Conservation (phyloP, 2,888 invertebrate species). For the Monochamus alternatus region DNA sequence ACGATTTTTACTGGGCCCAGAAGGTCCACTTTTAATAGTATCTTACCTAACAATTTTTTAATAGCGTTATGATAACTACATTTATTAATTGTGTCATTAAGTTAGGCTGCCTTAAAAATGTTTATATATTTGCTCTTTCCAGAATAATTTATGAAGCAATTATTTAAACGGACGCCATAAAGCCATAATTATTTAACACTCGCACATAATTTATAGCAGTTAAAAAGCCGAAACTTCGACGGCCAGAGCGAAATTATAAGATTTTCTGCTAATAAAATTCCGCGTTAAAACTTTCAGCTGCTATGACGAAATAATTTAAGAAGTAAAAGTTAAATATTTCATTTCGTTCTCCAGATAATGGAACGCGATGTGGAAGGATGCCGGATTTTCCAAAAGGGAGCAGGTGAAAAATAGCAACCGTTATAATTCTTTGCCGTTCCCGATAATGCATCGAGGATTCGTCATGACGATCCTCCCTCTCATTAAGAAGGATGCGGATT, state of each 20-base stretch:
- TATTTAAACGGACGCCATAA: background rate
- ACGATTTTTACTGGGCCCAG: too few species aligned
- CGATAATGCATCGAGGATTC: constrained; percentile 19
- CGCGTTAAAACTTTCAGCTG: constrained; percentile 7
- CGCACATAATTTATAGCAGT: background rate
- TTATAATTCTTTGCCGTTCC: constrained; percentile 23
- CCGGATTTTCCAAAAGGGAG: constrained; percentile 11
- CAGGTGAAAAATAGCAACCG: constrained; percentile 25
- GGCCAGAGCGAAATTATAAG: constrained; percentile 2
- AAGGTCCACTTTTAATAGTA: too few species aligned
- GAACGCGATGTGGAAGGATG: constrained; percentile 19
- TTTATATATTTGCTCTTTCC: background rate
- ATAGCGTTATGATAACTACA: too few species aligned
- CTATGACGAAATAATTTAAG: constrained; percentile 6
- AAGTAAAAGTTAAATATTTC: constrained; percentile 18
- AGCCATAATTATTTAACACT: constrained; percentile 11
- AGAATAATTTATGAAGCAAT: background rate
- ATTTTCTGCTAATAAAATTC: background rate
- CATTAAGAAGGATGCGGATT: constrained; percentile 13
- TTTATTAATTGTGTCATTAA: background rate
- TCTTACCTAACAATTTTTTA: too few species aligned
- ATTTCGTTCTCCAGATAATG: background rate
- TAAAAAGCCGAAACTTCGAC: constrained; percentile 6
- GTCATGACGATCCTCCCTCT: constrained; percentile 3
- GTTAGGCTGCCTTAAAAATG: background rate